Evolutionary conservation across 2,797 vertebrate species (phyloP).

Genomic region (Simalia tracyae): DNA sequence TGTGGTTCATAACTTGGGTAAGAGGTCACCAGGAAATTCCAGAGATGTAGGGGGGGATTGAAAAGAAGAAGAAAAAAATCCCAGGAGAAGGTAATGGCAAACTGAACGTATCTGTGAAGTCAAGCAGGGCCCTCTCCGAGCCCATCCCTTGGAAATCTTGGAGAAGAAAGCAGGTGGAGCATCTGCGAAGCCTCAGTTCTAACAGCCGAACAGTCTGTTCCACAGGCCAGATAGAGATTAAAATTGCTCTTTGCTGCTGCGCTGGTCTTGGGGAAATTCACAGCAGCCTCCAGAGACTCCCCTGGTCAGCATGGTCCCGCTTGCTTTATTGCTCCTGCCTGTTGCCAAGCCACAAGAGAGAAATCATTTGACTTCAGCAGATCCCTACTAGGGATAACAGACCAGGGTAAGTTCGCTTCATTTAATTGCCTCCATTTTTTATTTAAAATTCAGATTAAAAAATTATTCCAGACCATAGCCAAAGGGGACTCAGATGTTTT

Average conservation of each 20-base stretch:
- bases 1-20: too few relatives aligned
- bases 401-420: not conserved
- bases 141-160: too few relatives aligned
- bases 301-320: not conserved
- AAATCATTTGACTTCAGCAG: not conserved
- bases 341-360: not conserved
- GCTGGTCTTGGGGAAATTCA: not conserved
- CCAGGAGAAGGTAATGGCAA: too few relatives aligned
- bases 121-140: too few relatives aligned
- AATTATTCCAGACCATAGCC: not conserved
- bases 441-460: not conserved
- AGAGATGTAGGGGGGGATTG: too few relatives aligned
- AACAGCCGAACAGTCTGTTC: not conserved
- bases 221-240: too few relatives aligned
- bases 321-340: not conserved
- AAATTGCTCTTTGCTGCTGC: too few relatives aligned
- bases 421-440: not conserved
- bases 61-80: too few relatives aligned
- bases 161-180: too few relatives aligned
- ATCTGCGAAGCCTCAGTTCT: not conserved
- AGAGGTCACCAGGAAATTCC: too few relatives aligned
- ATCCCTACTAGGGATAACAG: not conserved
- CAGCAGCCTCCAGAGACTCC: not conserved
- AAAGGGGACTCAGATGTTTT: not conserved
- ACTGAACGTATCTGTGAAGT: too few relatives aligned